Conservation (phyloP, 2,113 vertebrate genomes). For the Malurus cyaneus region DNA sequence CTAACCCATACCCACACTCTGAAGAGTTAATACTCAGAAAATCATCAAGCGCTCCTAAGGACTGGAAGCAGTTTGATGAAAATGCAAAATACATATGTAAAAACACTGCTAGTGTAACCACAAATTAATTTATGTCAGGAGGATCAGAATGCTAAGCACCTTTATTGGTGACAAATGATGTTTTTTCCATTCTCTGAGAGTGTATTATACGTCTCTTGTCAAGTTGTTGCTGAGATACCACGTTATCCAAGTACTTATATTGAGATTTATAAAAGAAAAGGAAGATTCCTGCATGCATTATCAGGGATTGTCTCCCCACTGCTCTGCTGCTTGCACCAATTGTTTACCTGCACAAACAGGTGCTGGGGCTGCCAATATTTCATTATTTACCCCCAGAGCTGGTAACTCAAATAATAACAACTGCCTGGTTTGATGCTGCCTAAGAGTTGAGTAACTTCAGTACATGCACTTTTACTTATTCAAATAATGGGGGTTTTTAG, state of each 20-base stretch:
- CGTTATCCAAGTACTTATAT: conserved; percentile 58
- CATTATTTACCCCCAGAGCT: background rate
- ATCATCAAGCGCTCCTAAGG: conserved; percentile 24
- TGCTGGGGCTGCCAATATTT: background rate
- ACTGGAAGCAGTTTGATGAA: conserved; percentile 29
- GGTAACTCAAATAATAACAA: background rate
- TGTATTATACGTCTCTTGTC: conserved; percentile 74
- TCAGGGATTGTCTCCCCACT: conserved; percentile 40
- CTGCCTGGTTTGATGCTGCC: background rate
- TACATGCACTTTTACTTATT: background rate
- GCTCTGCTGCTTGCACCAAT: conserved; percentile 14
- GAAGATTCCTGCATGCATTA: conserved; percentile 63
- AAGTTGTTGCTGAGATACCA: conserved; percentile 77
- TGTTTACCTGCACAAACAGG: conserved; percentile 27
- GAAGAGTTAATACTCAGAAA: conserved; percentile 34
- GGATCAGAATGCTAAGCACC: conserved; percentile 74
- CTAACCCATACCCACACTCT: background rate
- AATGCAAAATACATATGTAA: conserved; percentile 64
- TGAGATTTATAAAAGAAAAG: conserved; percentile 73
- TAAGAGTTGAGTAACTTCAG: background rate
- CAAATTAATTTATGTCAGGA: conserved; percentile 77
- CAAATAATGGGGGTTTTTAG: accelerated
- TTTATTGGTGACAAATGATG: conserved; percentile 67
- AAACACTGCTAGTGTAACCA: conserved; percentile 62
- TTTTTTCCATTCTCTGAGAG: conserved; percentile 63